Evolutionary conservation across 2,888 invertebrate genomes (phyloP).

Genomic region (Crepidodera aurea): DNA sequence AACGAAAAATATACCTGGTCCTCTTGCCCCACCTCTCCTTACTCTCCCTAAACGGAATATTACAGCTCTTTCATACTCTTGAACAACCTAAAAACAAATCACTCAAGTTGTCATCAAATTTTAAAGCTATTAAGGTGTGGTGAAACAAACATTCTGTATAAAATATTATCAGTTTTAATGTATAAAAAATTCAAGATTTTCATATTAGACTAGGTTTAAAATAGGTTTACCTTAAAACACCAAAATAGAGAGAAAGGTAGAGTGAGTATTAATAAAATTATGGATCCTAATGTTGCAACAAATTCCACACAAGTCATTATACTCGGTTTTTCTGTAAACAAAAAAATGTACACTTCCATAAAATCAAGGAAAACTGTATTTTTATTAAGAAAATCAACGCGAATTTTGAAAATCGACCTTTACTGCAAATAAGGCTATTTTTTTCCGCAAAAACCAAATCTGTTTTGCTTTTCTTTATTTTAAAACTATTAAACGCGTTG

Average conservation of each 20-base stretch:
- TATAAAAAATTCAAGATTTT: too few relatives aligned
- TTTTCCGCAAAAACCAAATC: too few relatives aligned
- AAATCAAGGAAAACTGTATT: not conserved
- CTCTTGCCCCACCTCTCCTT: conserved; percentile 77
- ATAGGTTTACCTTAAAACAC: conserved; percentile 76
- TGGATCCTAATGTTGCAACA: conserved; percentile 75
- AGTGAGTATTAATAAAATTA: conserved; percentile 77
- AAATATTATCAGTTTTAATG: too few relatives aligned
- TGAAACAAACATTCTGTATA: too few relatives aligned
- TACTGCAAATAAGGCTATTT: too few relatives aligned
- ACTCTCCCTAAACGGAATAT: conserved; percentile 88
- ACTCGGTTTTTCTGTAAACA: conserved; percentile 69
- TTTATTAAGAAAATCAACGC: not conserved
- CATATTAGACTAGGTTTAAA: too few relatives aligned
- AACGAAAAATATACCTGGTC: conserved; percentile 92
- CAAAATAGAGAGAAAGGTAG: conserved; percentile 85
- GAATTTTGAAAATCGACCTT: not conserved
- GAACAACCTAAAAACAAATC: conserved; percentile 70
- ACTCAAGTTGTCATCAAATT: not conserved
- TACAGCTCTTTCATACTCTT: conserved; percentile 87
- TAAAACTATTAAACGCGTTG: too few relatives aligned
- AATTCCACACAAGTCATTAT: conserved; percentile 75
- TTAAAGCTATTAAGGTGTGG: not conserved
- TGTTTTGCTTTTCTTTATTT: too few relatives aligned
- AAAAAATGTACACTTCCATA: not conserved